Base-by-base conservation (phyloP, 1,140 invertebrate species). In the Drosophila leontia region DNA sequence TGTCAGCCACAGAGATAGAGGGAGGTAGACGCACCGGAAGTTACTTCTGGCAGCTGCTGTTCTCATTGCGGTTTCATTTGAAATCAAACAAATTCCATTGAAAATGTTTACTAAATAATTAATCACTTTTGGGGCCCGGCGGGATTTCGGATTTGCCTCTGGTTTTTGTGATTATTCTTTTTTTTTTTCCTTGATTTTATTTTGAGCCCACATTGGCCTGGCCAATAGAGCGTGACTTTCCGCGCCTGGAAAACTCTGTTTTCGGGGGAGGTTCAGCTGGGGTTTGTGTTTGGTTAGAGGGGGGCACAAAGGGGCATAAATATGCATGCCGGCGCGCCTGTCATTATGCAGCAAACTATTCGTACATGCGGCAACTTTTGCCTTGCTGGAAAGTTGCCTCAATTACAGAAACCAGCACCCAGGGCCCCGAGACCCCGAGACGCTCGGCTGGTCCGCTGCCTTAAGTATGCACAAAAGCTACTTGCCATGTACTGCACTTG, bases 271-370 rank as follows among this genome's bases (percentile, higher is more conserved):
- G 7, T 48, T 48, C 23, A 3, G 23, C 13, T 34, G 3, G 11
- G 23, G 19, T 7, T n/a, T 37, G 23, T 29, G 32, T 7, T 51
- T 7, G 1, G 17, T 12, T 3, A 5, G 32, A 3, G 32, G 17
- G 32, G 1, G 32, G 17, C 7, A 13, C 32, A 35, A 35, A 7
- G 29, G 34, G 74, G 57, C 65, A 84, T 84, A 84, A 84, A 84
- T 84, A 84, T 84, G 82, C 82, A 84, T 80, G 81, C 56, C 67
- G 67, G 82, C 82, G 64, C 63, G 63, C 81, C 81, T 84, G 77
- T 84, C 82, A 84, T 84, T 84, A 84, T 84, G 82, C 82, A 84
- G 77, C 81, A 84, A 84, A 83, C 80, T 80, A 77, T 84, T 84
- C 80, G 81, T 84, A 84, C 81, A 84, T 84, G 81, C 76, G 72